Evolutionary conservation across 2,113 vertebrate genomes (phyloP).

Genomic region (Campylomormyrus numenius): DNA sequence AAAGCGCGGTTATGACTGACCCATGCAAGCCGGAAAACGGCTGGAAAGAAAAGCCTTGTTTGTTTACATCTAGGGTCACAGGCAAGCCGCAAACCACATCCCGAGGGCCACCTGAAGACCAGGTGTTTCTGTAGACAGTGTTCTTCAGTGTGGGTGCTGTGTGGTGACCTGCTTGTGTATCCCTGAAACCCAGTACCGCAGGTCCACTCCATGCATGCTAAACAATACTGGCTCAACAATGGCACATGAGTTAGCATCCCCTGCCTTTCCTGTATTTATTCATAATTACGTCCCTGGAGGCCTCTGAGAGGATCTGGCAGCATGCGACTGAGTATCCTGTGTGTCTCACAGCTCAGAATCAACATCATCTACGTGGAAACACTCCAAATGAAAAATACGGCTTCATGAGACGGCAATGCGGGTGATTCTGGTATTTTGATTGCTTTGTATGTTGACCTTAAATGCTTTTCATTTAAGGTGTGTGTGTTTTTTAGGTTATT

Average conservation of each 20-base stretch:
- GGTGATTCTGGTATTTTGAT: neutral
- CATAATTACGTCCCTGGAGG: constrained; percentile 73
- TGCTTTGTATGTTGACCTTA: neutral
- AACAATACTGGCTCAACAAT: constrained; percentile 71
- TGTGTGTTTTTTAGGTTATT: neutral
- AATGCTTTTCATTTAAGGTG: neutral
- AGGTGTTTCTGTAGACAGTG: neutral
- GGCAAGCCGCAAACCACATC: neutral
- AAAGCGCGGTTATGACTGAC: neutral
- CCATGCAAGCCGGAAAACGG: neutral
- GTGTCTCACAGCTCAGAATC: constrained; percentile 3
- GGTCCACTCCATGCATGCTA: constrained; percentile 60
- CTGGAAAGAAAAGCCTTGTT: neutral
- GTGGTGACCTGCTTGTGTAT: constrained; percentile 9
- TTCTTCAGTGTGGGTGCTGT: constrained; percentile 2
- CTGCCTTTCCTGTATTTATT: constrained; percentile 69
- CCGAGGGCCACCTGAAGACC: neutral
- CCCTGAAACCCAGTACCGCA: constrained; percentile 49
- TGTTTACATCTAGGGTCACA: constrained; percentile 19
- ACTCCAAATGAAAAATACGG: neutral
- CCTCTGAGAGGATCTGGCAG: constrained; percentile 44
- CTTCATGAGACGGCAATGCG: neutral
- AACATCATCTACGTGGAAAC: neutral
- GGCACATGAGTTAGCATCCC: constrained; percentile 67
- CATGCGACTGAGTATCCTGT: constrained; percentile 25